phyloP scores from a whole-genome alignment of 2,888 invertebrate species.

The Apamea monoglypha region DNA sequence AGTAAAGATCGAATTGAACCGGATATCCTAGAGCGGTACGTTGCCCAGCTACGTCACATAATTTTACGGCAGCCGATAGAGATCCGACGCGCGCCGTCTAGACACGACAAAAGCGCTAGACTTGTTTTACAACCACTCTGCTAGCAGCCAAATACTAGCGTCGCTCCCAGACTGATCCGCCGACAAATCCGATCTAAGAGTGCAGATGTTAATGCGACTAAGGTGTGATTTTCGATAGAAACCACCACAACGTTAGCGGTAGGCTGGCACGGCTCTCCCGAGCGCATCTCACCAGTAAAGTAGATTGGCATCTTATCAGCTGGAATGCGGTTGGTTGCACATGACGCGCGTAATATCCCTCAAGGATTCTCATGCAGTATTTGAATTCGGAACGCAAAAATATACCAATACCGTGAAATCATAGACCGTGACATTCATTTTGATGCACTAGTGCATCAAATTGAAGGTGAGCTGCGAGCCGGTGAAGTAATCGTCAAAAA shows the following conservation, averaged over 20 bases:
- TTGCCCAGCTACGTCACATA: constrained; percentile 83
- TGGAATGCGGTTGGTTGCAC: constrained; percentile 71
- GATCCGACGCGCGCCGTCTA: constrained; percentile 86
- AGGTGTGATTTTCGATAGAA: constrained; percentile 80
- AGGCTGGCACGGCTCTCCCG: constrained; percentile 66
- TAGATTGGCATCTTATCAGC: constrained; percentile 77
- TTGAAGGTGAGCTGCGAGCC: constrained; percentile 37
- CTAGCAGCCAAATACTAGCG: constrained; percentile 65
- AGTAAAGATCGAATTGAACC: constrained; percentile 75
- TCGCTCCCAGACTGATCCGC: constrained; percentile 75
- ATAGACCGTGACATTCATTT: constrained; percentile 47
- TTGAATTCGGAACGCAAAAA: constrained; percentile 47
- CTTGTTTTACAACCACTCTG: constrained; percentile 81
- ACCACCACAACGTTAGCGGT: constrained; percentile 69
- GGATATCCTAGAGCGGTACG: constrained; percentile 77
- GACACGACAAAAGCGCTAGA: constrained; percentile 85
- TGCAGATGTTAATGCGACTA: constrained; percentile 75
- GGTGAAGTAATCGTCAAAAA: constrained; percentile 65
- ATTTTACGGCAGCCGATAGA: constrained; percentile 87
- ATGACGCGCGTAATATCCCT: constrained; percentile 69
- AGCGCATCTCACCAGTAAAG: constrained; percentile 76
- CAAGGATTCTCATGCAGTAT: constrained; percentile 45
- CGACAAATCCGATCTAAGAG: constrained; percentile 78
- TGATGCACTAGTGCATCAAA: constrained; percentile 33
- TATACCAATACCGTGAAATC: constrained; percentile 39